Evolutionary conservation across 2,888 invertebrate species (phyloP), one percentile per base, ranked within the genome.

Genomic region (Rhodophaea formosa): DNA sequence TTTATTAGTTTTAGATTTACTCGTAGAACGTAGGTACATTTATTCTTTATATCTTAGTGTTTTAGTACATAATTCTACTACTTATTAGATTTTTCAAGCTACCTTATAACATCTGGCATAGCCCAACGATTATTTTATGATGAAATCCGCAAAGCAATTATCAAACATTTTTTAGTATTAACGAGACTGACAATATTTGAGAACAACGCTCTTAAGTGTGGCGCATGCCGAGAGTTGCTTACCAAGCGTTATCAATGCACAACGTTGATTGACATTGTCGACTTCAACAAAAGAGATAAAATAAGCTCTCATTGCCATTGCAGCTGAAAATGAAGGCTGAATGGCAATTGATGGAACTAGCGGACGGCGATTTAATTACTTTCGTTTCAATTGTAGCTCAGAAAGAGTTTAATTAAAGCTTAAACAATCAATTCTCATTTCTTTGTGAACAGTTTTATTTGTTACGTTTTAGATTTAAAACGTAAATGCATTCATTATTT

Each of bases 331-430:
- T 12, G 12, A 30, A 12, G 32, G 14, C 51, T 51, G 32, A 16
- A 32, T 35, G 16, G 15, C 51, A 51, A 51, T 32, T 35, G 51
- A 51, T 51, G 35, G 7, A 32, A 35, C 51, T 51, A 51, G 35
- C 35, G 2, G 51, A 35, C 51, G 12, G 35, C 35, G 35, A 51
- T 51, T 51, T 51, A 35, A 39, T 51, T 51, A 51, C 51, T 51
- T 30, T 51, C 32, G 32, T 32, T 15, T 51, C 12, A 14, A 12
- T 51, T 51, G 35, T 51, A 51, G 51, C 35, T 51, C 51, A 51
- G 51, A 16, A 15, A 7, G 30, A 35, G 35, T 51, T 51, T 35
- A 51, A 51, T 51, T 51, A 51, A 51, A 49, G 8, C 7, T 29
- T 8, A n/a, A 12, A 39, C 15, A 51, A 51, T 51, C 51, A 32